Base-by-base conservation (phyloP, 2,797 vertebrate genomes). In the Kryptolebias ocellatus region DNA sequence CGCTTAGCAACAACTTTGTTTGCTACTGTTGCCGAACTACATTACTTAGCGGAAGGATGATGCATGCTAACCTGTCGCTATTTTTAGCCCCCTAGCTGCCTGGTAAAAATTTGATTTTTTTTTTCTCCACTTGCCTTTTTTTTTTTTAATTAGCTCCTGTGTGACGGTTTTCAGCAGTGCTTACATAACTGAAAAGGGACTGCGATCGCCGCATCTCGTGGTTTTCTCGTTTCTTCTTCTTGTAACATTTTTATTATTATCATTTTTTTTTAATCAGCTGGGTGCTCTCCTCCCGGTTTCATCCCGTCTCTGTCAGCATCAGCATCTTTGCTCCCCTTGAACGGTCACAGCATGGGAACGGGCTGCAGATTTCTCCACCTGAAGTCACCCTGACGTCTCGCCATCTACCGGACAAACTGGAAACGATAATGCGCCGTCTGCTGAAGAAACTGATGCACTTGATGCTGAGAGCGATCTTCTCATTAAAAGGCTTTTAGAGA, bases 1-100 rank as follows among this genome's bases (percentile, higher is more conserved):
- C 80, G 81, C 84, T 16, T 77, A 87, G 84, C 84, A 88, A 88
- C 88, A 79, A 85, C 83, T 86, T 90, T 85, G 79, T 87, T 83
- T 83, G 67, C 70, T 2, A 15, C 39, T 53, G 44, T 62, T 60
- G 20, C 45, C 54, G 70, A 71, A 78, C 83, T 83, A 76, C 53
- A 59, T 79, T 8, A 45, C 55, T 53, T 4, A 8, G 64, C 74
- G 72, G 78, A 84, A 46, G 65, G 63, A 44, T 1, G 56, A 18
- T 0, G 8, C 14, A 4, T 0, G 27, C 52, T 29, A 45, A 44
- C 4, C 31, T 64, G 29, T 29, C 2, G 42, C 52, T 66, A 55
- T 59, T 66, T 67, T 62, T 56, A 45, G 27, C 53, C 53, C 9
- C 0, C 4, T 4, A 14, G 34, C 28, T 18, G 18, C 27, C 2